Base-by-base conservation (phyloP, 2,113 vertebrate genomes). In the Colinus virginianus region DNA sequence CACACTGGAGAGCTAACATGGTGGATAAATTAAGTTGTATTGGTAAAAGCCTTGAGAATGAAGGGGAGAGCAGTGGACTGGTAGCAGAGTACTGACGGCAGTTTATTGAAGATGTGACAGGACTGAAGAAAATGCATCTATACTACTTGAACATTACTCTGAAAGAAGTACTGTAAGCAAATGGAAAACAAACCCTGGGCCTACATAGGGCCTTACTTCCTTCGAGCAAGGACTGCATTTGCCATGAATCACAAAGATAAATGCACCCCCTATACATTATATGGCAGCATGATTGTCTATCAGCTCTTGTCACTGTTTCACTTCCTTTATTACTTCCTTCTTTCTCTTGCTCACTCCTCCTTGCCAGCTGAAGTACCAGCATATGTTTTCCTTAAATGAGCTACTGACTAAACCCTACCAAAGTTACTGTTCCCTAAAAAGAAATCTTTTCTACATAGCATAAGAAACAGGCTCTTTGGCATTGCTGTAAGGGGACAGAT, bases 251-350 rank as follows among this genome's bases (percentile, higher is more conserved):
- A n/a, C 30, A 53, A 78, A 40, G 75, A 53, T 45, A 48, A 36
- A 62, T 77, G 74, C 20, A 36, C 20, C 58, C 62, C 38, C 58
- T 77, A 3, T 30, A 22, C 45, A 58, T 13, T 62, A 30, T 62
- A 38, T 45, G 40, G 70, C 49, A 89, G 21, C 30, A 8, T 32
- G 16, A 45, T 61, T 93, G 75, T 87, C 58, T 34, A 9, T 55
- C 42, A 74, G 28, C 2, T 88, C 67, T 42, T 89, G 80, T 40
- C 68, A 42, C 16, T 26, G 14, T 74, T 94, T 49, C 2, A 3
- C 15, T 90, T 81, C 53, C 79, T 81, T 78, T 84, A 58, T 61
- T 89, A 17, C 55, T 94, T 93, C 48, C 38, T 89, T 91, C 49
- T 78, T 25, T 87, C 14, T 30, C 17, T 76, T 78, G 26, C 45